Conservation (phyloP, 2,888 invertebrate species). For the Phytoseiulus persimilis region DNA sequence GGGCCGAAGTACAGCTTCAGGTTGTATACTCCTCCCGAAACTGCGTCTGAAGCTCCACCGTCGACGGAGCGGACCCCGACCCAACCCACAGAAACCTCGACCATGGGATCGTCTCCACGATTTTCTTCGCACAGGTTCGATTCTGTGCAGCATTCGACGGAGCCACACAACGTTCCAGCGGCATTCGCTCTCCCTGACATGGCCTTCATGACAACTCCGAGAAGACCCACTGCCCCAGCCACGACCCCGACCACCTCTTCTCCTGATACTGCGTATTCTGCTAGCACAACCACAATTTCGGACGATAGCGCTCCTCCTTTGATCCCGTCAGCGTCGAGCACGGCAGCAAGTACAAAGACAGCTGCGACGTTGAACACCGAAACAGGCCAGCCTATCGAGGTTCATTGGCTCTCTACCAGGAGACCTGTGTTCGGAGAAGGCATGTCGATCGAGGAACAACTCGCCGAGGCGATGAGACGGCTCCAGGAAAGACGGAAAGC, state of each 20-base stretch:
- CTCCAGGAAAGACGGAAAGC: background rate
- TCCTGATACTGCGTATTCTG: no score
- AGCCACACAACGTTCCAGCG: no score
- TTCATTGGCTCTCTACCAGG: background rate
- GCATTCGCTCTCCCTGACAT: no score
- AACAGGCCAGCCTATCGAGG: background rate
- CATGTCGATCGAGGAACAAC: slow-evolving; percentile 25
- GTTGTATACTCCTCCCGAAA: background rate
- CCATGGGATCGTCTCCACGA: background rate
- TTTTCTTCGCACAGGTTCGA: no score
- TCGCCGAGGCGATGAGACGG: slow-evolving; percentile 16
- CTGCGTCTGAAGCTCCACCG: background rate
- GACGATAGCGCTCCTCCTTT: no score
- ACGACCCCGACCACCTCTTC: no score
- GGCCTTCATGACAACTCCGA: no score
- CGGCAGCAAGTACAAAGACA: background rate
- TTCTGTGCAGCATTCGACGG: no score
- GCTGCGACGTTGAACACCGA: background rate
- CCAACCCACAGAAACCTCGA: background rate
- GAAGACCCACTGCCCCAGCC: no score
- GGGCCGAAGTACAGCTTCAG: background rate
- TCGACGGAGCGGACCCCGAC: background rate
- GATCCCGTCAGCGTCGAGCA: background rate
- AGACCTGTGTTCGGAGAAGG: slow-evolving; percentile 23
- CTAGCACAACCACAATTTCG: no score